These are phyloP conservation scores for Puma concolor DNA, from an alignment of 2,113 vertebrate species.

Conservation along the genomic window DNA sequence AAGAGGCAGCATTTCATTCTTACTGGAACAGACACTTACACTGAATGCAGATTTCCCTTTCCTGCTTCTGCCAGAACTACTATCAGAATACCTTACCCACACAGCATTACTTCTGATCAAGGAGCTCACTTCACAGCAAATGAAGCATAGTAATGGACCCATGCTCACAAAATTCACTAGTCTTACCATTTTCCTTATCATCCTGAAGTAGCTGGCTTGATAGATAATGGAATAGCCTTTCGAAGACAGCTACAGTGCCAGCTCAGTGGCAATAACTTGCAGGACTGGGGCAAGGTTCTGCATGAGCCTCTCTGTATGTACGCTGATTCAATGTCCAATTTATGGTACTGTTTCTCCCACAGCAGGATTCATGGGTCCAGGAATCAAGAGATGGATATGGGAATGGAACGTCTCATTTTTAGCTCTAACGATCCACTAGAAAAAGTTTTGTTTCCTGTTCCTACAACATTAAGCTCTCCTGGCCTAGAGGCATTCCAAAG, in stretches of 20 bases:
- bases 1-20: background rate
- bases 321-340: background rate
- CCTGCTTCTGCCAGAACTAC: background rate
- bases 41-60: background rate
- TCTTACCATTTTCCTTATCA: background rate
- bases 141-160: background rate
- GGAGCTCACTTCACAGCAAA: background rate
- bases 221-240: background rate
- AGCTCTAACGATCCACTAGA: background rate
- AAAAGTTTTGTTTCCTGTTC: background rate
- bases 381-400: background rate
- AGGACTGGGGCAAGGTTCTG: background rate
- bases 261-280: background rate
- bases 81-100: background rate
- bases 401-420: background rate
- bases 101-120: background rate
- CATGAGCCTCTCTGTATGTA: background rate
- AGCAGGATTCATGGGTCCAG: background rate
- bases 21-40: background rate
- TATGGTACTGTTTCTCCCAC: background rate
- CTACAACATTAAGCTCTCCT: background rate
- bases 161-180: background rate
- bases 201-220: background rate
- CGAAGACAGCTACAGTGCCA: background rate
- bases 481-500: background rate